A percentile compares a stretch with the other conserved stretches of the same genome.
Conservation (phyloP, 2,113 vertebrate genomes). For the Otocyon megalotis region DNA sequence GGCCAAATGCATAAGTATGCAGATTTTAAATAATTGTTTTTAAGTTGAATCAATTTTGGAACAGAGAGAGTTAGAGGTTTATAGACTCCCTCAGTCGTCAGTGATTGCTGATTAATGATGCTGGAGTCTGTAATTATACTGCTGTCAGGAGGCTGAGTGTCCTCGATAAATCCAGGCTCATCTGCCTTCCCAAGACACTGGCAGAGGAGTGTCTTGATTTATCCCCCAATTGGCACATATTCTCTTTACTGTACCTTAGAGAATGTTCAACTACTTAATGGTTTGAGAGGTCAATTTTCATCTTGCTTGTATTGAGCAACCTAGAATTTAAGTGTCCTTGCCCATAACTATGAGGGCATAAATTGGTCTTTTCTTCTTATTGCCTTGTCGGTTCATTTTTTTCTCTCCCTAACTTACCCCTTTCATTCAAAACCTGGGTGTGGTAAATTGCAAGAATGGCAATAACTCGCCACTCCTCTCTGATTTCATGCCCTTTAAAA, state of each 20-base stretch:
- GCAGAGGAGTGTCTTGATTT: constrained; percentile 77
- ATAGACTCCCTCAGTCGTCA: constrained; percentile 65
- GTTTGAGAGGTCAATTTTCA: constrained; percentile 74
- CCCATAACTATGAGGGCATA: background rate
- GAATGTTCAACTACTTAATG: constrained; percentile 65
- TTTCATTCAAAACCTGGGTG: background rate
- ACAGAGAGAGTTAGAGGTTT: constrained; percentile 68
- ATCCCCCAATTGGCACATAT: constrained; percentile 66
- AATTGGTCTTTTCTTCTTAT: constrained; percentile 22
- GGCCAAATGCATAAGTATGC: constrained; percentile 63
- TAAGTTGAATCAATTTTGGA: constrained; percentile 76
- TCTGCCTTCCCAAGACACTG: constrained; percentile 75
- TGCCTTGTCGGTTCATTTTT: constrained; percentile 17
- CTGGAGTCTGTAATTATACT: constrained; percentile 80
- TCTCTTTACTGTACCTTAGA: constrained; percentile 77
- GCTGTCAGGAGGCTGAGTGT: constrained; percentile 75
- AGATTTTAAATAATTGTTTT: constrained; percentile 80
- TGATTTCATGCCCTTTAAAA: constrained; percentile 2
- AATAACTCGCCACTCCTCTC: background rate
- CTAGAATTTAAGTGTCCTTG: constrained; percentile 57
- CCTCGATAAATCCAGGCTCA: constrained; percentile 80
- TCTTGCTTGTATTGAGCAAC: constrained; percentile 60
- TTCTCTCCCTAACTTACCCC: background rate
- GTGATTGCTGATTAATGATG: constrained; percentile 81
- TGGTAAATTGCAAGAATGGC: background rate